Evolutionary conservation across 2,797 vertebrate genomes (phyloP), one percentile per base, ranked within the genome.

Genomic region (Enteromius treurensis): DNA sequence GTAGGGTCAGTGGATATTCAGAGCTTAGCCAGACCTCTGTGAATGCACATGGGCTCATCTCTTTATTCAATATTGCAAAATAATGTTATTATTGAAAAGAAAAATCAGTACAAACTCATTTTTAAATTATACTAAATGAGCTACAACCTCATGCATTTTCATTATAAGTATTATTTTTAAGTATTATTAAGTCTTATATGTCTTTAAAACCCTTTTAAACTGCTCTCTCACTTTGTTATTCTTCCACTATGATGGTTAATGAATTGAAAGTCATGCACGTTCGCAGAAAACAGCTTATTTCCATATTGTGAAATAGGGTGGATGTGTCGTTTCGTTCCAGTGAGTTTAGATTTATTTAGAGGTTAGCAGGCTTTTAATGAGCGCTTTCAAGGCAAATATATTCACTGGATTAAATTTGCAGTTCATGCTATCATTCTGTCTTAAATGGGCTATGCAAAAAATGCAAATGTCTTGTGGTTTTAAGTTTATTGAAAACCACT

Each of bases 11-110:
- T 55, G 51, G 49, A 75, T 55, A n/a, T 75, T 55, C 11, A 0
- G 49, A 75, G 49, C 29, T 75, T 55, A 37, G 71, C 73, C 49
- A 75, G 73, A 75, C 49, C 49, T 32, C 6, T 32, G 14, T 17
- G 62, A 29, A 64, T 64, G 62, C 62, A 64, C 29, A 32, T 64
- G 62, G 29, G 14, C 29, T 13, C 47, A 11, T 19, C 10, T 6
- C 13, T 75, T 75, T 49, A 55, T 37, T 55, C 55, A 37, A 55
- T 9, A 55, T 37, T 55, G 32, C 29, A 74, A 34, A 14, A 21
- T 13, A 19, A 73, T 73, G 9, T 73, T 21, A 21, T 51, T 71
- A 26, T 19, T 73, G 69, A 73, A 73, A 73, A 49, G 3, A 29
- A 49, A 71, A 49, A 19, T 47, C 15, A 5, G 42, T 15, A 19